Conservation (phyloP, 2,888 invertebrate genomes). For the Cancer borealis region DNA sequence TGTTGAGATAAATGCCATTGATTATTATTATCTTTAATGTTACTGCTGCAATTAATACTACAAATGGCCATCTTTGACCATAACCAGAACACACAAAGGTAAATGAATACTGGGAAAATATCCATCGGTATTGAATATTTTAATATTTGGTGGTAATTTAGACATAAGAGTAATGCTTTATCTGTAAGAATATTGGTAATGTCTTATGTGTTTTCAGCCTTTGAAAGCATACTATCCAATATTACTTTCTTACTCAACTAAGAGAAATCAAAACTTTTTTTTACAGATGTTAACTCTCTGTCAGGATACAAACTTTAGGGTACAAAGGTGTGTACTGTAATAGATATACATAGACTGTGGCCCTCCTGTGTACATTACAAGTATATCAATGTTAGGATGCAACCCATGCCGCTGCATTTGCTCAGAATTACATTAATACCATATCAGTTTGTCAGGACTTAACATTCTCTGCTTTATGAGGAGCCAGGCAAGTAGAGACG, state of each 20-base stretch:
- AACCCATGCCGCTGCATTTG: constrained; percentile 23
- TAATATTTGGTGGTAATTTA: background rate
- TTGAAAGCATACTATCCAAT: background rate
- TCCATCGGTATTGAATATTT: constrained; percentile 22
- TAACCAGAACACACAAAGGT: background rate
- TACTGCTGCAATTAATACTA: background rate
- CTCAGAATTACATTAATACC: constrained; percentile 28
- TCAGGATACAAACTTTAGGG: constrained; percentile 43
- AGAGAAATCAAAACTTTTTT: background rate
- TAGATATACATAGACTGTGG: constrained; percentile 14
- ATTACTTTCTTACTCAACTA: background rate
- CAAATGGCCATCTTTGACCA: background rate
- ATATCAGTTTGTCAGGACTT: constrained; percentile 8
- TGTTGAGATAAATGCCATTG: background rate
- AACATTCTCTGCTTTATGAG: background rate
- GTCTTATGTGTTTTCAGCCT: background rate
- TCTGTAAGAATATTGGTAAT: background rate
- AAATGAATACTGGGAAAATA: background rate
- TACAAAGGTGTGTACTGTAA: constrained; percentile 20
- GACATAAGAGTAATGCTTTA: background rate
- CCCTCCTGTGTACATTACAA: constrained; percentile 29
- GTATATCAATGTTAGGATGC: background rate
- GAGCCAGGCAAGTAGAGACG: background rate
- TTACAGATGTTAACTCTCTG: background rate
- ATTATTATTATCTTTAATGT: background rate